These are phyloP conservation scores for Tinamus guttatus DNA, from an alignment of 2,113 vertebrate genomes.

Conservation along the genomic window DNA sequence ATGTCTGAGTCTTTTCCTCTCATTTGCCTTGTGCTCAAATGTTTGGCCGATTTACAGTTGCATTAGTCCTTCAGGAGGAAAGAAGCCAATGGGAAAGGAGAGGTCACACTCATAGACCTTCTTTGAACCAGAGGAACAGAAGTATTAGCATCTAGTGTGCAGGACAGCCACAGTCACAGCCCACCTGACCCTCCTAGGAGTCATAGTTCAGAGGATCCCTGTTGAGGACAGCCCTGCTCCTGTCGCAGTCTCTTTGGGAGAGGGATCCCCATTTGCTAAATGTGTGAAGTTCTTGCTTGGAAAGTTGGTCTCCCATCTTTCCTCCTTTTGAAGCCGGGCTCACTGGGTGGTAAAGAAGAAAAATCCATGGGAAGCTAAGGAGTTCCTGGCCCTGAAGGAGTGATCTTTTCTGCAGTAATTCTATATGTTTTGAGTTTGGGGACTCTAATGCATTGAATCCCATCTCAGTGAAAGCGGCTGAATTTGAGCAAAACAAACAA, in stretches of 20 bases:
- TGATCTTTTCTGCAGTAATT: not conserved
- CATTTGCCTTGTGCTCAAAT: not conserved
- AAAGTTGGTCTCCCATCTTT: not conserved
- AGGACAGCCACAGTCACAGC: not conserved
- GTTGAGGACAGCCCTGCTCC: not conserved
- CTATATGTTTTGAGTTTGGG: not conserved
- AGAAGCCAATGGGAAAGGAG: fast-evolving
- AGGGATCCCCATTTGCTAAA: not conserved
- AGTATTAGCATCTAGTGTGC: not conserved
- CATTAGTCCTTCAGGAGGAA: not conserved
- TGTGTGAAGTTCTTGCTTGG: not conserved
- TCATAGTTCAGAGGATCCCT: not conserved
- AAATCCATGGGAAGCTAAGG: not conserved
- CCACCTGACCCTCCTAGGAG: not conserved
- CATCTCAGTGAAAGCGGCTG: fast-evolving
- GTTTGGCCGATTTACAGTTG: not conserved
- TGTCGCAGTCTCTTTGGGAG: not conserved
- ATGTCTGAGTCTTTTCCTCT: not conserved
- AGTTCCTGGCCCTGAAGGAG: not conserved
- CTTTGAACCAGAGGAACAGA: not conserved
- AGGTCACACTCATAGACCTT: not conserved
- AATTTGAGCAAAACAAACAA: not conserved
- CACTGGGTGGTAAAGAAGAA: not conserved
- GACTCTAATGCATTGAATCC: not conserved
- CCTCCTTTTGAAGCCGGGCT: not conserved